Evolutionary conservation across 2,113 vertebrate genomes (phyloP).

Genomic region (Anoura caudifer): DNA sequence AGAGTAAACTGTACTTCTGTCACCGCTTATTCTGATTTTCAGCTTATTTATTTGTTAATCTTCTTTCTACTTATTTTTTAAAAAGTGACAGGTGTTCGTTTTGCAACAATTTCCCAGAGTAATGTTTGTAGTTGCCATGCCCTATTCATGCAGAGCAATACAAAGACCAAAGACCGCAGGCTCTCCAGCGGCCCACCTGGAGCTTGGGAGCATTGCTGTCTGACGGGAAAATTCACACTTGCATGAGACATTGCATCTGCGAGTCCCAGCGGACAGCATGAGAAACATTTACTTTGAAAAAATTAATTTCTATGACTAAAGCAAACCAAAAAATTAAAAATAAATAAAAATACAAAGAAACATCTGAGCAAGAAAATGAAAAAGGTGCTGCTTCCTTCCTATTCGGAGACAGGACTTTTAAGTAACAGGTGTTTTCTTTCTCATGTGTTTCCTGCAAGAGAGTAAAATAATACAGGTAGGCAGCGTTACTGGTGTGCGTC

Average conservation of each 20-base stretch:
- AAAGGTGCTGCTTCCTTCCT: background rate
- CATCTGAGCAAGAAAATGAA: background rate
- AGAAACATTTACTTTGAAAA: background rate
- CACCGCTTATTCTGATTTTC: background rate
- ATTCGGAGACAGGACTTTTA: background rate
- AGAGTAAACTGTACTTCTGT: background rate
- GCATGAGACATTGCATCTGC: background rate
- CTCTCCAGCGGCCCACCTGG: accelerated
- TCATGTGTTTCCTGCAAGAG: background rate
- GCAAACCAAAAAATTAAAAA: background rate
- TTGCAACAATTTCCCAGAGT: background rate
- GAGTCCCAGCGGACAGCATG: background rate
- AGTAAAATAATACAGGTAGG: background rate
- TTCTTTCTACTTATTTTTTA: background rate
- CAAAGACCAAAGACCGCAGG: background rate
- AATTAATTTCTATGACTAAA: background rate
- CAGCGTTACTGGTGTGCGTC: background rate
- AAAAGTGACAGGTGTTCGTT: background rate
- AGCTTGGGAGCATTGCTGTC: background rate
- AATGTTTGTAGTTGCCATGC: background rate
- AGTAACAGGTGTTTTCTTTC: background rate
- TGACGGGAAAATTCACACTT: too few relatives aligned
- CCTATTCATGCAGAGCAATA: background rate
- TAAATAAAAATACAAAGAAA: background rate
- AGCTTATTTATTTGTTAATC: background rate